phyloP scores from a whole-genome alignment of 2,888 invertebrate genomes.

The Emmelina monodactyla region DNA sequence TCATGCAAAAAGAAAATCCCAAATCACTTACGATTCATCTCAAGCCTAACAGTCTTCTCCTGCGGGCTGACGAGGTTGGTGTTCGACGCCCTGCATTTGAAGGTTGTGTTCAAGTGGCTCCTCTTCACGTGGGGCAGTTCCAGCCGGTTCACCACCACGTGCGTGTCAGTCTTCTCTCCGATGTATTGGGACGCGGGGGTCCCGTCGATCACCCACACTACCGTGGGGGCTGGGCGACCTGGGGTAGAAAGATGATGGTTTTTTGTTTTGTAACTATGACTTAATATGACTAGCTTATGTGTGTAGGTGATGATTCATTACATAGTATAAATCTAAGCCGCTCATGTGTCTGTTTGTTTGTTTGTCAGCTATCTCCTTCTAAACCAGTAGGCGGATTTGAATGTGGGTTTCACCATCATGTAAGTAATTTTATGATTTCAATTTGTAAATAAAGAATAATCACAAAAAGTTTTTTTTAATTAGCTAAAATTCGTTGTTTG shows the following conservation, averaged over 20 bases:
- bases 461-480: too few species aligned
- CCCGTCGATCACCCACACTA: constrained; percentile 84
- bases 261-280: background rate
- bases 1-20: too few species aligned
- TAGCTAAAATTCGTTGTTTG: too few species aligned
- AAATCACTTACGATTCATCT: constrained; percentile 83
- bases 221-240: constrained; percentile 86
- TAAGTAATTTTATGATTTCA: too few species aligned
- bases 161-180: constrained; percentile 73
- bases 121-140: constrained; percentile 77
- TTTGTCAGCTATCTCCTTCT: too few species aligned
- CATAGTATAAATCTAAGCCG: too few species aligned
- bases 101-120: constrained; percentile 83
- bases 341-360: too few species aligned
- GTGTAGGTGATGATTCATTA: too few species aligned
- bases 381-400: too few species aligned
- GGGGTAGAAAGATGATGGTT: constrained; percentile 15
- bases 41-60: constrained; percentile 82
- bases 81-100: constrained; percentile 87
- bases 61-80: constrained; percentile 85
- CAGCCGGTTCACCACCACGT: constrained; percentile 81
- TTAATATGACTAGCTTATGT: background rate
- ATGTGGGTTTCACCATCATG: too few species aligned
- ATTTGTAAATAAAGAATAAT: too few species aligned
- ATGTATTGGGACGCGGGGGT: constrained; percentile 75